Evolutionary conservation across 1,140 invertebrate genomes (phyloP), one percentile per base, ranked within the genome.

Genomic region (Cotesia typhae): DNA sequence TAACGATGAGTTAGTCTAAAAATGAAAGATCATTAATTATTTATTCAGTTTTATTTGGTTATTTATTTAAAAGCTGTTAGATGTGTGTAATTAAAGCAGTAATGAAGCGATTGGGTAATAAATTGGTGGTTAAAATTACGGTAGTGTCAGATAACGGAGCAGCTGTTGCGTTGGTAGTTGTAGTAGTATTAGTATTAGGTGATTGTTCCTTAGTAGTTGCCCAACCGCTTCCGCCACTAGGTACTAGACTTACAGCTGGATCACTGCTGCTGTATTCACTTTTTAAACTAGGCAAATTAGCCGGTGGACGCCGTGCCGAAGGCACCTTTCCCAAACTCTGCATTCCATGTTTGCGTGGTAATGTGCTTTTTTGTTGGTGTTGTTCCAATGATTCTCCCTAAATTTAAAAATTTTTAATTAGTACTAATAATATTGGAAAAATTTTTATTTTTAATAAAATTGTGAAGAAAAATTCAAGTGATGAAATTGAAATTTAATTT

Each of bases 251-350:
- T 72, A 93, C 89, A 82, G 90, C 90, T 81, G 92, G 92, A 85
- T 93, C 91, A 86, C 91, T 92, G 80, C 91, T 92, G 84, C 91
- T 91, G 83, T 92, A 90, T 91, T 98, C 96, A 87, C 95, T 96
- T 91, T 97, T 98, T 88, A 98, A 89, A 92, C 96, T 98, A 87
- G 97, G 96, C 89, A 98, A 90, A 92, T 98, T 97, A 84, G 95
- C 96, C 88, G 97, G 97, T 88, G 96, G 95, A 87, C 96, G 93
- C 88, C 96, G 93, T 87, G 94, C 93, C 87, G 92, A 95, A 86
- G 94, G 95, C 88, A 98, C 95, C 93, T 98, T 98, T 89, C 96
- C 96, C 92, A 98, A 92, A 89, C 92, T 95, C 94, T 98, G 96
- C 92, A 98, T 95, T 91, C 96, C 96, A 97, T 98, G 95, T 94